Conservation (phyloP, 2,797 vertebrate genomes). For the Aplochiton taeniatus region DNA sequence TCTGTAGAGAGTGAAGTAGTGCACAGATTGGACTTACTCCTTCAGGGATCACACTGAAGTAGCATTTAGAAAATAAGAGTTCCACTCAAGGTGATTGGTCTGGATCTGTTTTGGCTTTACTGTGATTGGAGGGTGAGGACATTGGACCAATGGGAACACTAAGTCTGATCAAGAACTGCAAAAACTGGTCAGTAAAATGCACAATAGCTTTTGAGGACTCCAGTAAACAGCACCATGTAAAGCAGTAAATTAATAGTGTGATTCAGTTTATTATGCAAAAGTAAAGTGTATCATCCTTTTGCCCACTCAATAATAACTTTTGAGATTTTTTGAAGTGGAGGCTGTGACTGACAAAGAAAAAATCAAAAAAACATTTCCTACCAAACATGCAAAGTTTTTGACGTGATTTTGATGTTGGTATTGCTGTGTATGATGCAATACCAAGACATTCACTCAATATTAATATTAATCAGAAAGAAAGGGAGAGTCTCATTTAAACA, state of each 20-base stretch:
- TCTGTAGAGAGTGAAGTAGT: slow-evolving; percentile 46
- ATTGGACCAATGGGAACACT: slow-evolving; percentile 10
- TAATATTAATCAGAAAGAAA: slow-evolving; percentile 30
- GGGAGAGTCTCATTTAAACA: background rate
- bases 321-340: no score
- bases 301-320: no score
- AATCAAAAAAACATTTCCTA: slow-evolving; percentile 3
- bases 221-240: background rate
- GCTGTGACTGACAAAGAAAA: background rate
- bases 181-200: background rate
- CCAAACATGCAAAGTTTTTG: slow-evolving; percentile 16
- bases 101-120: background rate
- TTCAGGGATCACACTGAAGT: slow-evolving; percentile 20
- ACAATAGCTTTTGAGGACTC: background rate
- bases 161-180: background rate
- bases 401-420: background rate
- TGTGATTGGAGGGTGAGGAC: background rate
- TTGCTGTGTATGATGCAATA: slow-evolving; percentile 19
- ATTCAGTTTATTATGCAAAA: no score
- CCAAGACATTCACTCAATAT: slow-evolving; percentile 34
- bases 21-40: slow-evolving; percentile 12
- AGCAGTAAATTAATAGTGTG: background rate
- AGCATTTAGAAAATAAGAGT: slow-evolving; percentile 37
- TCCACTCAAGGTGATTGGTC: slow-evolving; percentile 44
- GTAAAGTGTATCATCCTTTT: no score